Conservation (phyloP, 2,113 vertebrate genomes). For the Ceyx melanurus region DNA sequence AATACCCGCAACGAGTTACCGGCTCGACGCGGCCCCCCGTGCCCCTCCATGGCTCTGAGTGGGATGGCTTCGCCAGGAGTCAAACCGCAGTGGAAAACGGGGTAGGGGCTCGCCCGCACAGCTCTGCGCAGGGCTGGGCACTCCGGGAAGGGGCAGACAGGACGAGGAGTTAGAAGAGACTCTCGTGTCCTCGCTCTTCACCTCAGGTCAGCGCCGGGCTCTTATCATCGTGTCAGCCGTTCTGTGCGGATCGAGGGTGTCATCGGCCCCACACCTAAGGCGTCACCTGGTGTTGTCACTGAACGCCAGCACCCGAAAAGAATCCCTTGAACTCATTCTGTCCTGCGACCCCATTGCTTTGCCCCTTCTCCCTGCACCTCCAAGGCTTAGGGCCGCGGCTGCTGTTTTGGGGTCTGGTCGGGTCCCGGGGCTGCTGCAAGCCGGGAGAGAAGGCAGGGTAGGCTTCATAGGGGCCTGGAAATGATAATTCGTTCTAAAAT, state of each 20-base stretch:
- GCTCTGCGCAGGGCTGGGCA: not conserved
- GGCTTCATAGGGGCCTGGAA: constrained; percentile 51
- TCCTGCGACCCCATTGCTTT: not conserved
- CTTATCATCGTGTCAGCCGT: too few relatives aligned
- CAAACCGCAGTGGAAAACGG: not conserved
- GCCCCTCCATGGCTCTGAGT: not conserved
- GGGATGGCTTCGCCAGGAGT: not conserved
- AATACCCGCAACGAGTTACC: not conserved
- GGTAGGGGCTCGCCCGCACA: not conserved
- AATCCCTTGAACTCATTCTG: too few relatives aligned
- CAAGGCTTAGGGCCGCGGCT: not conserved
- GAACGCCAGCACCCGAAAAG: not conserved
- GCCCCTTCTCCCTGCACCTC: not conserved
- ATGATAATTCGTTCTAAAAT: constrained; percentile 73
- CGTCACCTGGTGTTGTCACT: not conserved
- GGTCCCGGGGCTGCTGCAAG: not conserved
- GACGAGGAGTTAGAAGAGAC: not conserved
- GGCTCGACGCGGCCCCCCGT: accelerated
- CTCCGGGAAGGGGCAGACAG: not conserved
- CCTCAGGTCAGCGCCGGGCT: not conserved
- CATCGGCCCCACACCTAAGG: not conserved
- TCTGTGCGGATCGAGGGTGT: accelerated
- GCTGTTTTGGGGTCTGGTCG: not conserved
- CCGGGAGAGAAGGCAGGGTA: not conserved
- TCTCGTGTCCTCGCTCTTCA: not conserved